A percentile compares a stretch with the other conserved stretches of the same genome.
Conservation (phyloP, 2,888 invertebrate genomes). For the Eurois occulta region DNA sequence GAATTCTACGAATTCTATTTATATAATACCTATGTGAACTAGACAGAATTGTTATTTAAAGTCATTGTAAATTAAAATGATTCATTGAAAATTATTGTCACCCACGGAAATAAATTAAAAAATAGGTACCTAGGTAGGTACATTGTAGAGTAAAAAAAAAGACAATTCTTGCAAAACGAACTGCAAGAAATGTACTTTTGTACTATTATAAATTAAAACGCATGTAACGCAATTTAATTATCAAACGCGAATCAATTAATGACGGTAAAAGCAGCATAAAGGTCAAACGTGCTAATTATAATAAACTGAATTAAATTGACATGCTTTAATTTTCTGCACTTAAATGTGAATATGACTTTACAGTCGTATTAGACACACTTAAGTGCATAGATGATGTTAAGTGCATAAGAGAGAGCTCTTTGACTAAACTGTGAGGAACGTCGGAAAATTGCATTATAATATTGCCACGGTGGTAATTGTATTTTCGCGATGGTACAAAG, state of each 20-base stretch:
- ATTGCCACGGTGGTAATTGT: background rate
- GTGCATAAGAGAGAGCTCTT: conserved; percentile 35
- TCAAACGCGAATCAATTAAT: background rate
- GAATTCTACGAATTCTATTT: background rate
- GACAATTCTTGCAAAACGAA: background rate
- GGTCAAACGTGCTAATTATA: background rate
- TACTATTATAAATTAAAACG: no score
- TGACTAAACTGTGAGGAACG: conserved; percentile 13
- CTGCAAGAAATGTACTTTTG: no score
- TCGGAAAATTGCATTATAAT: conserved; percentile 2
- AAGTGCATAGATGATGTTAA: conserved; percentile 31
- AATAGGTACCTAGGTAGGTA: no score
- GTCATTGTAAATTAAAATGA: background rate
- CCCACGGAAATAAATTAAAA: background rate
- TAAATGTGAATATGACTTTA: background rate
- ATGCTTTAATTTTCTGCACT: conserved; percentile 15
- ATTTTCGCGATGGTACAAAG: background rate
- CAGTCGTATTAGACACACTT: background rate
- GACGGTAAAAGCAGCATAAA: background rate
- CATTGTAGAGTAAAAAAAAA: no score
- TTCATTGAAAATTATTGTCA: background rate
- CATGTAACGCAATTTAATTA: no score
- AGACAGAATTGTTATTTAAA: background rate
- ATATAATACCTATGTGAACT: background rate
- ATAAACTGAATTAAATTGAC: background rate